Evolutionary conservation across 2,888 invertebrate genomes (phyloP).

Genomic region (Melanophora roralis): DNA sequence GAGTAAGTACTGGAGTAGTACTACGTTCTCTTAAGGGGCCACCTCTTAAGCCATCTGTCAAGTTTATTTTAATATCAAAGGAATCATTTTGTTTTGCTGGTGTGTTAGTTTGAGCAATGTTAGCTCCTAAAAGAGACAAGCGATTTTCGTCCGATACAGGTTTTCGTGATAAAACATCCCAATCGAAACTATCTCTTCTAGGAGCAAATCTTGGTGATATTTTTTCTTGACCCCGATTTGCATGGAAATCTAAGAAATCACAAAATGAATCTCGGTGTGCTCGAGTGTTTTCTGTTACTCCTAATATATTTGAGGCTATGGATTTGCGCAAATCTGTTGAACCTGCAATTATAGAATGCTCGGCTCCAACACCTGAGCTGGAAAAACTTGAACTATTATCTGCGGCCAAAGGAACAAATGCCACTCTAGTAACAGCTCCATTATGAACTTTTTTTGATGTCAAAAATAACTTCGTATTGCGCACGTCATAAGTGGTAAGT

Average conservation of each 20-base stretch:
- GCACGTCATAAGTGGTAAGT: conserved; percentile 74
- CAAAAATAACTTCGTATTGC: conserved; percentile 70
- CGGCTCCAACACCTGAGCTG: conserved; percentile 63
- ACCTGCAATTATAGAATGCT: conserved; percentile 27
- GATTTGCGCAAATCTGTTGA: conserved; percentile 64
- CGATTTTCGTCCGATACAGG: conserved; percentile 48
- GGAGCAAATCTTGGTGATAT: conserved; percentile 67
- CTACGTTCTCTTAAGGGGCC: conserved; percentile 67
- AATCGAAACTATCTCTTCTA: conserved; percentile 74
- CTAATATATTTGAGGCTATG: conserved; percentile 58
- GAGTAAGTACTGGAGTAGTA: conserved; percentile 66
- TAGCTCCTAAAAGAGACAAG: conserved; percentile 14
- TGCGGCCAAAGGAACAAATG: conserved; percentile 70
- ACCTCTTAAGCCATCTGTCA: conserved; percentile 40
- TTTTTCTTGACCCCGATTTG: conserved; percentile 68
- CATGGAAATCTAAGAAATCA: conserved; percentile 73
- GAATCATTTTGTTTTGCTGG: conserved; percentile 62
- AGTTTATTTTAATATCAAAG: conserved; percentile 55
- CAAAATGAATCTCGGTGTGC: conserved; percentile 73
- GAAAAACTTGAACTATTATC: conserved; percentile 67
- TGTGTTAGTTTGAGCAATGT: background rate
- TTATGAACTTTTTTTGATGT: conserved; percentile 71
- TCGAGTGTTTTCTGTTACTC: conserved; percentile 48
- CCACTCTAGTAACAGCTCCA: conserved; percentile 70
- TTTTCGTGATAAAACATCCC: conserved; percentile 70